Base-by-base conservation (phyloP, 2,113 vertebrate genomes). In the Empidonax alnorum region DNA sequence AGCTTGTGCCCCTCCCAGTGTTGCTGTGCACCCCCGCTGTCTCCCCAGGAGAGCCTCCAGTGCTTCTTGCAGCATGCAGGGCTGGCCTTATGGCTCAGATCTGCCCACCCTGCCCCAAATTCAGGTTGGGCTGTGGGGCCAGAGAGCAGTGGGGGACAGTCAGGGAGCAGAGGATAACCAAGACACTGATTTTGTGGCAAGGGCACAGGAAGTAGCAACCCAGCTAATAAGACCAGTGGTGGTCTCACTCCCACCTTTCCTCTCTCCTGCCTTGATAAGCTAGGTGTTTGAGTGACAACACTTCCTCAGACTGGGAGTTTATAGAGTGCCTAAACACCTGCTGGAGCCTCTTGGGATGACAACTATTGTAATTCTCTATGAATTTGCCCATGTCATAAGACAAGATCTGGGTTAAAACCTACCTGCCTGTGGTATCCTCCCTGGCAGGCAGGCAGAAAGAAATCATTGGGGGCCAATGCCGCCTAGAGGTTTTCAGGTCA, bases 71-170 rank as follows among this genome's bases (percentile, higher is more conserved):
- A 65, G 42, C 21, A 49, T 19, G 31, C 63, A 41, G 7, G 19
- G 30, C 22, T 3, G 2, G 10, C 22, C 44, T 49, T 59, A 18
- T 0, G 2, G 65, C 52, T 67, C 80, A 71, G 31, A 9, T 74
- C 6, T 62, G 14, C 22, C 31, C 4, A 0, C 15, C 81, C 35
- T 93, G 46, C 13, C 65, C 33, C 74, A 87, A 62, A 77, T 25
- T 16, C 3, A 0, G 49, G 41, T 33, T 16, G 3, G 0, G 15
- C 20, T 56, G 15, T 20, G 18, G 21, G 41, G 8, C 41, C 2
- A 1, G 59, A 44, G 28, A 84, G 62, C 24, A 86, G 71, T 5
- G 0, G 12, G 27, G 67, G 47, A 20, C 15, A 25, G 18, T 33
- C 3, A 0, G 53, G 17, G 53, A 50, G 28, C 49, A 42, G 21